phyloP scores from a whole-genome alignment of 2,797 vertebrate genomes.

The Ptychobarbus kaznakovi region DNA sequence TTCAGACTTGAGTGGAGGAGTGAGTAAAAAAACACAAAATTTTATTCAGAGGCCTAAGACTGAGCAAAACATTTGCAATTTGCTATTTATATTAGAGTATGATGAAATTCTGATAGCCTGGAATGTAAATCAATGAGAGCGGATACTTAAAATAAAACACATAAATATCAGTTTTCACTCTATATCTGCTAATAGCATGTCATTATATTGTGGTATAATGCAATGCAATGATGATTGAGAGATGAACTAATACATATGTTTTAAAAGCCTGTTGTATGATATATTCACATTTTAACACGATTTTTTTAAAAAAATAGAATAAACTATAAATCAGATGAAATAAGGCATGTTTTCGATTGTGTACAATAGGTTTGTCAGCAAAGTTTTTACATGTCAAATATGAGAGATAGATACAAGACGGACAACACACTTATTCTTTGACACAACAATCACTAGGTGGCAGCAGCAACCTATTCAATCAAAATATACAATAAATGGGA shows the following conservation, averaged over 20 bases:
- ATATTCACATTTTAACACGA: neutral
- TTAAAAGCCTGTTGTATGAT: neutral
- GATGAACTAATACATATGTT: too few relatives aligned
- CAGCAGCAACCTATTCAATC: neutral
- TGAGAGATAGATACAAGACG: neutral
- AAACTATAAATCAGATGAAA: neutral
- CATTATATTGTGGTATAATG: neutral
- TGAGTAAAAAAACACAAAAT: neutral
- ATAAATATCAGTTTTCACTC: neutral
- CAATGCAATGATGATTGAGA: neutral
- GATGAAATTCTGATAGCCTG: neutral
- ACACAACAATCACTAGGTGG: slow-evolving; percentile 41
- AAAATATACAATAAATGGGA: neutral
- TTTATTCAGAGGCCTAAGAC: neutral
- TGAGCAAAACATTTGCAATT: neutral
- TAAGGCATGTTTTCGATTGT: neutral
- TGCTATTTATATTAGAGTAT: neutral
- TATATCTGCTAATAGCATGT: neutral
- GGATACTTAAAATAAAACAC: neutral
- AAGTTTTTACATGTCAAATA: neutral
- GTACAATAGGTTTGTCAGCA: neutral
- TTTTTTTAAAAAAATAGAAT: too few relatives aligned
- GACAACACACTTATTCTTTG: neutral
- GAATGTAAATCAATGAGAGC: neutral
- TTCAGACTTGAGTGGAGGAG: neutral